phyloP scores from a whole-genome alignment of 1,140 invertebrate species.

The Hylaeus anthracinus region DNA sequence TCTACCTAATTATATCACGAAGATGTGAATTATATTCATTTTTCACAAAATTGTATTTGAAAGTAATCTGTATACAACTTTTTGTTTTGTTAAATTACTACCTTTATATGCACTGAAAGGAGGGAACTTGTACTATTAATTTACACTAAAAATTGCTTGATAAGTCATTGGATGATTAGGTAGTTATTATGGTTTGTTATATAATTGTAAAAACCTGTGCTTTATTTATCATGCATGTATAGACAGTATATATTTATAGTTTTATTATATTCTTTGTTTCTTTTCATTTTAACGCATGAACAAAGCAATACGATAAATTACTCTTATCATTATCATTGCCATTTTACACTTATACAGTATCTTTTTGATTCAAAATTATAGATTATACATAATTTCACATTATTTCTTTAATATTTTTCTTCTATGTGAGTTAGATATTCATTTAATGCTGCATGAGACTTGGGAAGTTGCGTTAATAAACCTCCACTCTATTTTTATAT shows the following conservation, averaged over 20 bases:
- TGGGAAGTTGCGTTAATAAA: constrained; percentile 80
- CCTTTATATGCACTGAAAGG: constrained; percentile 50
- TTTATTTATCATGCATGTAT: constrained; percentile 52
- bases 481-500: constrained; percentile 32
- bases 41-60: constrained; percentile 50
- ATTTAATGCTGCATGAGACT: constrained; percentile 74
- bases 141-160: constrained; percentile 55
- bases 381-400: constrained; percentile 1
- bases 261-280: constrained; percentile 15
- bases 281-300: constrained; percentile 31
- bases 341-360: constrained; percentile 1
- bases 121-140: constrained; percentile 46
- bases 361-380: background rate
- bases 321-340: constrained; percentile 6
- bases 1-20: constrained; percentile 55
- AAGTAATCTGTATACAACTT: constrained; percentile 46
- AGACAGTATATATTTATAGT: constrained; percentile 23
- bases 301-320: background rate
- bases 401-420: constrained; percentile 2
- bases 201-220: constrained; percentile 36
- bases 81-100: constrained; percentile 49
- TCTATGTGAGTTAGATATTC: constrained; percentile 22
- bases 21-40: constrained; percentile 49
- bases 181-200: constrained; percentile 34
- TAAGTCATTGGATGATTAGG: constrained; percentile 38